Evolutionary conservation across 2,113 vertebrate species (phyloP).

Genomic region (Megalops atlanticus): DNA sequence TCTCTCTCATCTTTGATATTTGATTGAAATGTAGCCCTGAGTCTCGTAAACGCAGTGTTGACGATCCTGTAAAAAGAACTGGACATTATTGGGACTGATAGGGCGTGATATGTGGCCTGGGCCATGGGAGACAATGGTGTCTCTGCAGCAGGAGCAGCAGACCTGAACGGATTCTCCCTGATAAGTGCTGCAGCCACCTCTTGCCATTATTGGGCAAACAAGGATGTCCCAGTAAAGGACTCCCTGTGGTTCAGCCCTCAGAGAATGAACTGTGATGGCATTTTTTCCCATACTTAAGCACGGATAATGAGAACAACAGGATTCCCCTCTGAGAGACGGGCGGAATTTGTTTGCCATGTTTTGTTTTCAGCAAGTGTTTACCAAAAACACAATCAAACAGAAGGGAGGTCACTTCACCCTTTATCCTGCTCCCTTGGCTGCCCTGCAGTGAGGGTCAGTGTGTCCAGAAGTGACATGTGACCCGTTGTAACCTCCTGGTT

Average conservation of each 20-base stretch:
- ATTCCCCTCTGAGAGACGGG: slow-evolving; percentile 50
- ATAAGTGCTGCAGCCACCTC: slow-evolving; percentile 11
- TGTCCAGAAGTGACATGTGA: slow-evolving; percentile 50
- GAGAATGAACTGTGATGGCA: slow-evolving; percentile 39
- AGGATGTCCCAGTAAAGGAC: slow-evolving; percentile 37
- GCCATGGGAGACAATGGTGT: slow-evolving; percentile 6
- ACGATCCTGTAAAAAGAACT: background rate
- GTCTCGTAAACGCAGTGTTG: background rate
- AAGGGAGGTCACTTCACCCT: slow-evolving; percentile 56
- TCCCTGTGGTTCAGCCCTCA: slow-evolving; percentile 46
- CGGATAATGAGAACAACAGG: slow-evolving; percentile 59
- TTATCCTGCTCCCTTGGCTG: slow-evolving; percentile 31
- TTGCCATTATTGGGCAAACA: slow-evolving; percentile 21
- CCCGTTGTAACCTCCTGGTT: slow-evolving; percentile 58
- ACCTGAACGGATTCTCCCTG: slow-evolving; percentile 19
- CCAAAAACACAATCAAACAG: slow-evolving; percentile 60
- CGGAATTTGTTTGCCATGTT: slow-evolving; percentile 56
- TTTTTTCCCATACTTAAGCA: slow-evolving; percentile 49
- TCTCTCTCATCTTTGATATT: background rate
- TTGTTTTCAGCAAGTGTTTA: slow-evolving; percentile 65
- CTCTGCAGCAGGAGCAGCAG: slow-evolving; percentile 1
- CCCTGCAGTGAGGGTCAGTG: slow-evolving; percentile 52
- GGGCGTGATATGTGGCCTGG: background rate
- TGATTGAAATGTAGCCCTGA: background rate
- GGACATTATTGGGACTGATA: slow-evolving; percentile 4